phyloP scores from a whole-genome alignment of 92 coral and sea anemone species.

The Nematostella vectensis region DNA sequence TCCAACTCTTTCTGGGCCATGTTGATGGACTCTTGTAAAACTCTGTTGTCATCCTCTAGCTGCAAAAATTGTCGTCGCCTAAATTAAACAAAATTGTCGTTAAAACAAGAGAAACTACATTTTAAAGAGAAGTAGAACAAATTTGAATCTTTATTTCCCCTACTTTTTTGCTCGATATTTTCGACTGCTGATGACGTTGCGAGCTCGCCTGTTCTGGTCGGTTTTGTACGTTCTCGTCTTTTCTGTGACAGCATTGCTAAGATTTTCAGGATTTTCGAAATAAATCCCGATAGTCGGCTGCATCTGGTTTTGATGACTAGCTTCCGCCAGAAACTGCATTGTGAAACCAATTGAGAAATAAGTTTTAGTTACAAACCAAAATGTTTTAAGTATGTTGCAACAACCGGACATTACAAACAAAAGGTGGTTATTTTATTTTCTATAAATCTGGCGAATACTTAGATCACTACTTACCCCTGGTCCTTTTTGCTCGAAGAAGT shows the following conservation, averaged over 20 bases:
- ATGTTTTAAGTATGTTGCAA: too few species aligned
- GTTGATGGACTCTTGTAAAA: slow-evolving; percentile 60
- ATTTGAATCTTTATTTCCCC: too few species aligned
- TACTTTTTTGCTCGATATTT: slow-evolving; percentile 78
- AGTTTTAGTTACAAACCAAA: too few species aligned
- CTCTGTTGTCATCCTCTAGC: slow-evolving; percentile 52
- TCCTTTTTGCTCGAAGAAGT: background rate
- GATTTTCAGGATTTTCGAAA: background rate
- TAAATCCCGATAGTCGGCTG: background rate
- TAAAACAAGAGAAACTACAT: too few species aligned
- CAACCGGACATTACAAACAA: too few species aligned
- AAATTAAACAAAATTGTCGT: slow-evolving; percentile 3
- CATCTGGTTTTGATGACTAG: background rate
- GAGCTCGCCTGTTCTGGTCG: slow-evolving; percentile 71
- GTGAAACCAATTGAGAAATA: too few species aligned
- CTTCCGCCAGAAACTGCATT: background rate
- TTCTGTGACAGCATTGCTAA: slow-evolving; percentile 12
- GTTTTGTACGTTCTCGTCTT: slow-evolving; percentile 56
- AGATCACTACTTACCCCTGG: background rate
- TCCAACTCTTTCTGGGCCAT: slow-evolving; percentile 52
- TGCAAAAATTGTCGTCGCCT: slow-evolving; percentile 61
- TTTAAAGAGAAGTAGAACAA: too few species aligned
- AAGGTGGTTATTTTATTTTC: too few species aligned
- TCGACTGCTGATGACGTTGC: slow-evolving; percentile 87
- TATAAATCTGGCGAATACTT: too few species aligned